These are phyloP conservation scores for Amorpha juglandis DNA, from an alignment of 2,888 invertebrate genomes.

Conservation along the genomic window DNA sequence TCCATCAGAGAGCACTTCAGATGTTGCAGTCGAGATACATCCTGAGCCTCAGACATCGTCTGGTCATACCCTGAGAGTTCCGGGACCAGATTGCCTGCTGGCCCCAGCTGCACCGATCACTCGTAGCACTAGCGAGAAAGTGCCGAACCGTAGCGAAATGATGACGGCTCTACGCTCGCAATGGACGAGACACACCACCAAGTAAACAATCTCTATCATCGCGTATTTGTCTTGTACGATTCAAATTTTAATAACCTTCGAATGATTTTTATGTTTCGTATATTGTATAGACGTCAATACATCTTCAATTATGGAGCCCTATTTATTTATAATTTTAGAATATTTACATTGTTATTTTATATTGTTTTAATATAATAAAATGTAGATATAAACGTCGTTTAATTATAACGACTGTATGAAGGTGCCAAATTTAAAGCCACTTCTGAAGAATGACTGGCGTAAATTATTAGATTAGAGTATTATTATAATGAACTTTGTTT, in stretches of 20 bases:
- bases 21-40: conserved; percentile 57
- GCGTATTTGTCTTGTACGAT: not conserved
- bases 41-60: conserved; percentile 51
- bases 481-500: conserved; percentile 42
- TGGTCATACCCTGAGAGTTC: conserved; percentile 84
- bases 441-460: conserved; percentile 38
- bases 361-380: conserved; percentile 30
- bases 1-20: conserved; percentile 69
- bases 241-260: not conserved
- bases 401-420: conserved; percentile 47
- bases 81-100: conserved; percentile 63
- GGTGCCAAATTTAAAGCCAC: conserved; percentile 57
- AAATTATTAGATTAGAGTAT: conserved; percentile 43
- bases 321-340: conserved; percentile 14
- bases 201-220: conserved; percentile 76
- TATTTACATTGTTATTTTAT: conserved; percentile 38
- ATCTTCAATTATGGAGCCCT: not conserved
- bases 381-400: conserved; percentile 1
- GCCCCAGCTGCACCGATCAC: conserved; percentile 88
- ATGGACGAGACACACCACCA: conserved; percentile 95
- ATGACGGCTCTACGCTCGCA: conserved; percentile 92
- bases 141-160: conserved; percentile 92
- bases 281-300: not conserved
- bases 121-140: conserved; percentile 93
- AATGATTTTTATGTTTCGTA: no score